Evolutionary conservation across 2,113 vertebrate genomes (phyloP), one percentile per base, ranked within the genome.

Genomic region (Tupaia chinensis): DNA sequence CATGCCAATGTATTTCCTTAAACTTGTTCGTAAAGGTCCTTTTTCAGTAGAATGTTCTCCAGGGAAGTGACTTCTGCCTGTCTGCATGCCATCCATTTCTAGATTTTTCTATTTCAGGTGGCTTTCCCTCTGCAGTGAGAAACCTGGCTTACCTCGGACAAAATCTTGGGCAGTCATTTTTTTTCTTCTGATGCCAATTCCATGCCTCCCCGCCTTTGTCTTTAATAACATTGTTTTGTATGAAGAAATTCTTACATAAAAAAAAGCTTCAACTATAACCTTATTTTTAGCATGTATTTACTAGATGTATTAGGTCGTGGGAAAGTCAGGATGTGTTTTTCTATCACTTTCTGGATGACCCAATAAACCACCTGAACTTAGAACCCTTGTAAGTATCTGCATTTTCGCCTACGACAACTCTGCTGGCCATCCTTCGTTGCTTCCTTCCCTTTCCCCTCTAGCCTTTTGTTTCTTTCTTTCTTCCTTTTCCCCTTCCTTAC

Each of bases 241-340:
- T 84, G 34, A 23, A 85, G 78, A 82, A 61, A 53, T 13, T 63
- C 6, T 74, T 60, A 54, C 3, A 9, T 8, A 14, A 19, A n/a
- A 87, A 87, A 34, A 76, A 34, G 3, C 58, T 74, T 91, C 27
- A 56, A 9, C 44, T 77, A 7, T 81, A 25, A 69, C 7, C 15
- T 85, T 68, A 58, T 53, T 79, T 84, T 94, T 27, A 94, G 60
- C 19, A 19, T n/a, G 19, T 81, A 63, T 79, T 81, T 74, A 14
- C 53, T 81, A 80, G 20, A 23, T 66, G 15, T 44, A 20, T 44
- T 44, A 44, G 44, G 44, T 44, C 44, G 5, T 44, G 44, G 44
- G 44, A 44, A 44, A 44, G 44, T 44, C 44, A 44, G 3, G 3
- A 44, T 44, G 44, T 44, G 44, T 44, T 44, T 44, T 44, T 44